Evolutionary conservation across 2,888 invertebrate species (phyloP).

Genomic region (Crematogaster levior): DNA sequence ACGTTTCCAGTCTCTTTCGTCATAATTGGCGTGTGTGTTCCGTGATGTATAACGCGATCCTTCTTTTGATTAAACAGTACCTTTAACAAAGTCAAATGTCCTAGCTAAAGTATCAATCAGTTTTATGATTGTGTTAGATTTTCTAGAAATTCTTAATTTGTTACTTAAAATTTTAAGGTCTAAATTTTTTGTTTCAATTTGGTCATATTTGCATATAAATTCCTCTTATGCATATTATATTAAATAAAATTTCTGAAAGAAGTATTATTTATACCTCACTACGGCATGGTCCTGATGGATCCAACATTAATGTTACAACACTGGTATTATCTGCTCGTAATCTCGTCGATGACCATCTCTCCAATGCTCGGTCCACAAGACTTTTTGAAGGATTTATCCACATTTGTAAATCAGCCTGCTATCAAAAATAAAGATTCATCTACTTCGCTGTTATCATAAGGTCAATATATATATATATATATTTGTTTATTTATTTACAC

Average conservation of each 20-base stretch:
- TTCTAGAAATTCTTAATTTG: not conserved
- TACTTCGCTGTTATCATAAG: not conserved
- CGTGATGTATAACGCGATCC: conserved; percentile 59
- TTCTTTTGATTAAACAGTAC: conserved; percentile 80
- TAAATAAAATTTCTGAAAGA: not conserved
- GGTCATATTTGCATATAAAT: not conserved
- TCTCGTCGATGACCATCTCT: conserved; percentile 93
- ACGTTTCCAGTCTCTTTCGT: conserved; percentile 17
- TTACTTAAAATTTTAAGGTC: not conserved
- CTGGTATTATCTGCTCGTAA: conserved; percentile 99
- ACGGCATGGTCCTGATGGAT: conserved; percentile 94
- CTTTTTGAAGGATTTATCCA: conserved; percentile 97
- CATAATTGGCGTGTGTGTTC: conserved; percentile 46
- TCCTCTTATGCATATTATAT: not conserved
- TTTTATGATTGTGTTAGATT: not conserved
- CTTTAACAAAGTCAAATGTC: conserved; percentile 61
- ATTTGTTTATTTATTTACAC: too few relatives aligned
- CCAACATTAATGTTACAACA: conserved; percentile 96
- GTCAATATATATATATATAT: too few relatives aligned
- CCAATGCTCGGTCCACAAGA: conserved; percentile 93
- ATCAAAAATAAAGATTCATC: conserved; percentile 27
- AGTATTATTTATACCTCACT: conserved; percentile 86
- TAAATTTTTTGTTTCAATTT: conserved; percentile 1
- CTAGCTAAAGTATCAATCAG: not conserved
- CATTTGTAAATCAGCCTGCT: conserved; percentile 83